These are phyloP conservation scores for Esperia sulphurella DNA, from an alignment of 2,888 invertebrate genomes.

Conservation along the genomic window DNA sequence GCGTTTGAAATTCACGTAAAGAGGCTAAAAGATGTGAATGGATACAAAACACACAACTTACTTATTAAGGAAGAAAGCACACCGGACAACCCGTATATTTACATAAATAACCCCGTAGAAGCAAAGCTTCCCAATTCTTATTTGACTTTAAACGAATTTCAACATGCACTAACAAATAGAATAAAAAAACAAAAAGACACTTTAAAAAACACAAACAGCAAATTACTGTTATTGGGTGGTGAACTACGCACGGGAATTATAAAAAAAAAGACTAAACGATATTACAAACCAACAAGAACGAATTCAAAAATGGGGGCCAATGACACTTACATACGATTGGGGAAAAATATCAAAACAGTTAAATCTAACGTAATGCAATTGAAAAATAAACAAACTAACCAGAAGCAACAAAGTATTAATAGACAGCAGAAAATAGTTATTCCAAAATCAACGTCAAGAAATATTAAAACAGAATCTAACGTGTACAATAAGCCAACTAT, in stretches of 20 bases:
- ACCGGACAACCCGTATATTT: conserved; percentile 37
- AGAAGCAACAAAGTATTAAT: no score
- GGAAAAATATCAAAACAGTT: neutral
- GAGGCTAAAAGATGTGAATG: conserved; percentile 57
- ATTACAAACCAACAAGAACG: neutral
- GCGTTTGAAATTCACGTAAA: conserved; percentile 48
- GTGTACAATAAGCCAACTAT: neutral
- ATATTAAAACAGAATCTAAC: neutral
- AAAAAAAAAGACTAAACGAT: no score
- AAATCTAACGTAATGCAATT: neutral
- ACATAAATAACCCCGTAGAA: conserved; percentile 64
- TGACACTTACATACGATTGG: neutral
- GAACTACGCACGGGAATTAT: no score
- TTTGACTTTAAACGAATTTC: conserved; percentile 50
- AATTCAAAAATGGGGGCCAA: neutral
- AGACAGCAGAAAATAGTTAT: neutral
- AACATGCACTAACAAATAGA: conserved; percentile 32
- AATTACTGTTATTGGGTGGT: no score
- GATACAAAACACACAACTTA: conserved; percentile 56
- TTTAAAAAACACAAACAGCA: conserved; percentile 10
- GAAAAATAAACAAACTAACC: neutral
- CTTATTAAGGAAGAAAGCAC: conserved; percentile 27
- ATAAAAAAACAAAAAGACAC: conserved; percentile 24
- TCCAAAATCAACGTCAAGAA: neutral
- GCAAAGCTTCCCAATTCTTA: conserved; percentile 50